Conservation (phyloP, 2,113 vertebrate genomes). For the Ardeotis arabs region DNA sequence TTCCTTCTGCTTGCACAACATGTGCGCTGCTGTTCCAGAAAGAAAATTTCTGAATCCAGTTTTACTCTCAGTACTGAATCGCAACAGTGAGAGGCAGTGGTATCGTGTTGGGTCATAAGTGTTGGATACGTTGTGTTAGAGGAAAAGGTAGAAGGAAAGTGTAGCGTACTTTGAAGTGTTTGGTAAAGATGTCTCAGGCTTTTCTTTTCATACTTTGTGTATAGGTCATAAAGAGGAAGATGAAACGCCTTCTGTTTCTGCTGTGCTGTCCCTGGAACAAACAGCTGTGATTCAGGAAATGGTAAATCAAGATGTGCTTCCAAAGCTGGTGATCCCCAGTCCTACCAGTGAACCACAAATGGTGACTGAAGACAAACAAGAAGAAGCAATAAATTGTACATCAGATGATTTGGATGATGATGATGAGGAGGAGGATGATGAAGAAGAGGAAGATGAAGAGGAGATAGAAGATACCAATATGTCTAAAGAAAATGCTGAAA, state of each 20-base stretch:
- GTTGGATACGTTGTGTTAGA: neutral
- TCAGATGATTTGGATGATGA: slow-evolving; percentile 72
- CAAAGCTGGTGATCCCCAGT: slow-evolving; percentile 53
- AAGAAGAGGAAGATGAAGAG: slow-evolving; percentile 70
- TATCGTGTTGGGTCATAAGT: neutral
- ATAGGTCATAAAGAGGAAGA: slow-evolving; percentile 80
- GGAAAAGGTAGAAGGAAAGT: neutral
- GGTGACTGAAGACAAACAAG: slow-evolving; percentile 69
- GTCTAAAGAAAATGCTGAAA: slow-evolving; percentile 58
- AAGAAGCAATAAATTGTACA: slow-evolving; percentile 42
- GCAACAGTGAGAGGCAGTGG: neutral
- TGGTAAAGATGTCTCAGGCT: neutral
- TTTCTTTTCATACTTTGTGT: slow-evolving; percentile 3
- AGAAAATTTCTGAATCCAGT: neutral
- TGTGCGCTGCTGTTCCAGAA: fast-evolving
- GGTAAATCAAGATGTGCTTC: slow-evolving; percentile 66
- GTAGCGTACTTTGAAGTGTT: neutral
- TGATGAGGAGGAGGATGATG: slow-evolving; percentile 71
- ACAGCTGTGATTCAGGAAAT: slow-evolving; percentile 73
- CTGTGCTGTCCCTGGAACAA: slow-evolving; percentile 74
- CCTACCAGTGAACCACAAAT: slow-evolving; percentile 52
- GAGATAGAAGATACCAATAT: slow-evolving; percentile 61
- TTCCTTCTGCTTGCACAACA: neutral
- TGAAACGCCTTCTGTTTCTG: slow-evolving; percentile 65
- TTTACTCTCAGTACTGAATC: neutral